These are phyloP conservation scores for Acanthoscelides obtectus DNA, from an alignment of 2,888 invertebrate species.

Conservation along the genomic window DNA sequence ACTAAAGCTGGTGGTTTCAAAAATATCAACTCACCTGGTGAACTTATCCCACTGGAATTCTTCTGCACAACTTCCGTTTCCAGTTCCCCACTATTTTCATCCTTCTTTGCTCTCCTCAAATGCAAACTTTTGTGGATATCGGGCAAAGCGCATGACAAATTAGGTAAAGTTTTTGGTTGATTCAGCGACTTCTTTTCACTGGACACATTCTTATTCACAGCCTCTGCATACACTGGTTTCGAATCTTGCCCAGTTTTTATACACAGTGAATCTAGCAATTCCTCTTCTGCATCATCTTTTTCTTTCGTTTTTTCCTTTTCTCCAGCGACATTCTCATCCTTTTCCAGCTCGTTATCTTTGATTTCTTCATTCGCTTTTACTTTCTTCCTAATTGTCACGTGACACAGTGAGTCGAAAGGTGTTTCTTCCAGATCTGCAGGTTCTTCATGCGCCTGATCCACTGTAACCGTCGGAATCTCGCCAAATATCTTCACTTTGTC, in stretches of 20 bases:
- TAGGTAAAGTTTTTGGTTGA: conserved; percentile 44
- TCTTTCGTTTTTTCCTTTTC: neutral
- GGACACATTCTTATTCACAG: conserved; percentile 35
- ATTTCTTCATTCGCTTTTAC: neutral
- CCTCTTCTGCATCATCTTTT: conserved; percentile 1
- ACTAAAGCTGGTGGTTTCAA: too few relatives aligned
- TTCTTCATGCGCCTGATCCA: conserved; percentile 45
- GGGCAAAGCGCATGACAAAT: conserved; percentile 33
- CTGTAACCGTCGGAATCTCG: conserved; percentile 31
- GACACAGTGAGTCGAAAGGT: conserved; percentile 39
- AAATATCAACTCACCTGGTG: conserved; percentile 40
- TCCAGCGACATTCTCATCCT: neutral
- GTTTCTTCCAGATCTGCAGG: conserved; percentile 40
- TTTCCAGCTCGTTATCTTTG: neutral
- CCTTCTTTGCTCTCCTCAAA: conserved; percentile 22
- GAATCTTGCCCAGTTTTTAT: conserved; percentile 3
- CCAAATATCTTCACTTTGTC: conserved; percentile 28
- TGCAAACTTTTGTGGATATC: conserved; percentile 37
- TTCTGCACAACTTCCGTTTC: conserved; percentile 18
- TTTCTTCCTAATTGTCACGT: conserved; percentile 18
- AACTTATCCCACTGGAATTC: conserved; percentile 46
- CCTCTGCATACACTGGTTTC: neutral
- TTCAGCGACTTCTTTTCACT: conserved; percentile 45
- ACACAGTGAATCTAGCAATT: neutral
- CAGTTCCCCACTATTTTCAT: conserved; percentile 9